phyloP scores from a whole-genome alignment of 2,113 vertebrate species.

The Odontophorus gujanensis region DNA sequence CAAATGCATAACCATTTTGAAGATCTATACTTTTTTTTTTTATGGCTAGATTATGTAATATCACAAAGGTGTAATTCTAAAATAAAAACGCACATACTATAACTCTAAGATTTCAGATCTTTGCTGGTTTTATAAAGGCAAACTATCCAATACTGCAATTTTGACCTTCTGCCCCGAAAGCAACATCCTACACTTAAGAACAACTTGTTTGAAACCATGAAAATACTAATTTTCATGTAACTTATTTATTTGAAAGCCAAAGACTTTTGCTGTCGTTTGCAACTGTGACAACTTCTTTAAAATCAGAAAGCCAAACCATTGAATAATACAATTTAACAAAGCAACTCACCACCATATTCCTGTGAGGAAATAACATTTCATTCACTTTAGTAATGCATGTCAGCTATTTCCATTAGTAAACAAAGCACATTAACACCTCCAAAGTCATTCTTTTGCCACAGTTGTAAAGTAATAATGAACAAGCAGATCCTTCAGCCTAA shows the following conservation, averaged over 20 bases:
- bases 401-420: background rate
- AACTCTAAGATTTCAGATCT: background rate
- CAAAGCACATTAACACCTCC: background rate
- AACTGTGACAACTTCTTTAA: background rate
- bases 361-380: background rate
- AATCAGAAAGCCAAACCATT: background rate
- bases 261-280: background rate
- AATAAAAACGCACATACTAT: background rate
- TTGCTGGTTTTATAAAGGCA: background rate
- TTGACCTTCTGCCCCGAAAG: background rate
- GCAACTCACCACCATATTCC: background rate
- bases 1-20: background rate
- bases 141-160: background rate
- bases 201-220: background rate
- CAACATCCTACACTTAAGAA: background rate
- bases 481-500: background rate
- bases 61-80: background rate
- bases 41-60: too few species aligned
- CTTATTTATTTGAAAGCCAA: background rate
- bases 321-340: background rate
- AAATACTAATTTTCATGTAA: background rate
- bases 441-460: background rate
- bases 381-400: background rate
- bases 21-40: background rate
- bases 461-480: background rate